Base-by-base conservation (phyloP, 1,140 invertebrate genomes). In the Ceratitis capitata region DNA sequence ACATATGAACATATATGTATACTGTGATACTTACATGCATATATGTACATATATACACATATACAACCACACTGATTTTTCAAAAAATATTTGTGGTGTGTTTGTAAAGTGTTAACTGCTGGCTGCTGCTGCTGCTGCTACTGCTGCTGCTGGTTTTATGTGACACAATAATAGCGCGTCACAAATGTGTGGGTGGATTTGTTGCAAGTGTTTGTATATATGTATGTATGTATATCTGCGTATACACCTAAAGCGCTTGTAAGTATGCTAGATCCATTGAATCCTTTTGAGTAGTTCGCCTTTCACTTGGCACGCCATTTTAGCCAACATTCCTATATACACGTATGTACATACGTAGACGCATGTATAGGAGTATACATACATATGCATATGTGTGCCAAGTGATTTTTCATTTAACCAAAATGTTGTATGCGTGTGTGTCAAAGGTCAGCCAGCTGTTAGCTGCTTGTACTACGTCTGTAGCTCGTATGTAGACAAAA, bases 391-490 rank as follows among this genome's bases (percentile, higher is more conserved):
- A n/a, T 64, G 12, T 64, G 32, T 32, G 58, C 29, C n/a, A n/a
- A 56, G 53, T 14, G 4, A 32, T 74, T 74, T 74, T 42, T 42
- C 35, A 16, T 42, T 45, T 23, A 78, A 78, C 19, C 26, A 19
- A 1, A 23, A 64, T 39, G 74, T 35, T 3, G n/a, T 6, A 35
- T 83, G 82, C 45, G 51, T 83, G 82, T 83, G 47, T 83, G 82
- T 78, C 69, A 78, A 78, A 78, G 69, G 69, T 78, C 69, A 45
- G 69, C 69, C 69, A 78, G 69, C 69, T 78, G 69, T 45, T 45
- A 10, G 69, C 69, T 78, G n/a, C 51, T 56, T 56, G 51, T 14
- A n/a, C 51, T 56, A 56, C 5, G 64, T 74, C 39, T 39, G 14
- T 61, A 61, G 23, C 10, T 61, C n/a, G n/a, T 19, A 56, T 56